Evolutionary conservation across 2,113 vertebrate species (phyloP).

Genomic region (Pogona vitticeps): DNA sequence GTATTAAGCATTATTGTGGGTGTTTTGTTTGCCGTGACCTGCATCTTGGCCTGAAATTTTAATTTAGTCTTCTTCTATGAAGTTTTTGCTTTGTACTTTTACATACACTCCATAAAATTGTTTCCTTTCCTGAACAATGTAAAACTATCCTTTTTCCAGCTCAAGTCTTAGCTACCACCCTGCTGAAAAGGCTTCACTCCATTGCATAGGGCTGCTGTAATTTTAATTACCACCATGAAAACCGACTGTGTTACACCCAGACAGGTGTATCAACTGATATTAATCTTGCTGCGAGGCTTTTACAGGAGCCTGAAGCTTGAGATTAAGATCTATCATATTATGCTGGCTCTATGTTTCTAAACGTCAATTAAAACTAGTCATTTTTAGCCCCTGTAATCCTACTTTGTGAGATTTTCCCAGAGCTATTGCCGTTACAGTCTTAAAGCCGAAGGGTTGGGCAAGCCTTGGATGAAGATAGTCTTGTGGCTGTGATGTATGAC

Average conservation of each 20-base stretch:
- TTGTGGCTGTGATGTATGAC: neutral
- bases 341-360: constrained; percentile 3
- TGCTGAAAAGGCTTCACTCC: neutral
- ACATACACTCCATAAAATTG: neutral
- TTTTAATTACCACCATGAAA: constrained; percentile 3
- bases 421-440: neutral
- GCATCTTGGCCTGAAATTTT: neutral
- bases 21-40: neutral
- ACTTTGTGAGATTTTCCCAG: constrained; percentile 19
- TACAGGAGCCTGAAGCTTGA: neutral
- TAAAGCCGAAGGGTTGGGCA: neutral
- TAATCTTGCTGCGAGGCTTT: constrained; percentile 15
- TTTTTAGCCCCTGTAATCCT: neutral
- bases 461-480: constrained; percentile 2
- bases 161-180: neutral
- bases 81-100: neutral
- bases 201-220: neutral
- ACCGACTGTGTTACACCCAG: neutral
- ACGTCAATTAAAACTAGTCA: constrained; percentile 17
- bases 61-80: neutral
- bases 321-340: neutral
- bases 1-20: neutral
- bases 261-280: constrained; percentile 8
- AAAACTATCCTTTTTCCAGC: neutral
- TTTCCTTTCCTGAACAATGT: neutral